Conservation (phyloP, 1,140 invertebrate genomes). For the Zaprionus ornatus region DNA sequence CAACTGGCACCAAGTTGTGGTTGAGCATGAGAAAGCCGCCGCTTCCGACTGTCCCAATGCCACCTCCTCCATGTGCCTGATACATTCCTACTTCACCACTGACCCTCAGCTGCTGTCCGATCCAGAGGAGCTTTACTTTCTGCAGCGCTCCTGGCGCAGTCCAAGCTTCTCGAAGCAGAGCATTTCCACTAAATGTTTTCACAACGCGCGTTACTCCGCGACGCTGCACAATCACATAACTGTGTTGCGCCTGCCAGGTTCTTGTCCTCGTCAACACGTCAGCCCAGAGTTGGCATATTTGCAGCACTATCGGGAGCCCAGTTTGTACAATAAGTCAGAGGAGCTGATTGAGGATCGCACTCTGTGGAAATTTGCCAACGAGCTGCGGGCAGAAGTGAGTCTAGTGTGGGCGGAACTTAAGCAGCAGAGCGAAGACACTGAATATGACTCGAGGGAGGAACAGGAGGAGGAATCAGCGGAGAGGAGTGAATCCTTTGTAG, state of each 20-base stretch:
- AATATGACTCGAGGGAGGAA: not conserved
- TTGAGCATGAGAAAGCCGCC: not conserved
- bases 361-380: conserved; percentile 35
- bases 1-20: conserved; percentile 81
- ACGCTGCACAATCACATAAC: conserved; percentile 66
- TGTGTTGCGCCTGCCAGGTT: conserved; percentile 19
- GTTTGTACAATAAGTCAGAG: not conserved
- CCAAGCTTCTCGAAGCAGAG: conserved; percentile 32
- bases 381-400: conserved; percentile 26
- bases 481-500: not conserved
- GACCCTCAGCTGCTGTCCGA: conserved; percentile 13
- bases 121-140: conserved; percentile 47
- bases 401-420: conserved; percentile 18
- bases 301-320: conserved; percentile 60
- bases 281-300: conserved; percentile 32
- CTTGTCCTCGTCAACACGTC: conserved; percentile 16
- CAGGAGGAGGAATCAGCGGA: not conserved
- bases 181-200: conserved; percentile 63
- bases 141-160: conserved; percentile 52
- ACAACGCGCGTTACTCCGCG: conserved; percentile 47
- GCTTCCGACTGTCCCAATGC: conserved; percentile 18
- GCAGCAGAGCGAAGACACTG: not conserved
- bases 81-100: conserved; percentile 51
- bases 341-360: conserved; percentile 48
- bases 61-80: conserved; percentile 33